Evolutionary conservation across 2,113 vertebrate genomes (phyloP).

Genomic region (Gymnobelideus leadbeateri): DNA sequence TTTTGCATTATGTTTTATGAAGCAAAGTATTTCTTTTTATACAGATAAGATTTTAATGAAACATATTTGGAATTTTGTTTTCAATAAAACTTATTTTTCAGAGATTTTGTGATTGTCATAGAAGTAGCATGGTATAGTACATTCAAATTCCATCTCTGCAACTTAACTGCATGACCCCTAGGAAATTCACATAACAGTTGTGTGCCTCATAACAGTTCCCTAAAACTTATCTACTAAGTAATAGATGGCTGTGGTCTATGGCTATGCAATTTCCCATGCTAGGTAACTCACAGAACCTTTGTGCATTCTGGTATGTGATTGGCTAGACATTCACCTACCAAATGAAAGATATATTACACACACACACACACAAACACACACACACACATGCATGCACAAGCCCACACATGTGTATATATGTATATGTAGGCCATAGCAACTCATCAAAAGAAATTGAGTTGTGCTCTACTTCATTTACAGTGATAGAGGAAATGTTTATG

Average conservation of each 20-base stretch:
- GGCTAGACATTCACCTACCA: background rate
- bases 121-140: background rate
- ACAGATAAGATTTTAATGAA: conserved; percentile 58
- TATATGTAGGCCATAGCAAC: no score
- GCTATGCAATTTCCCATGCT: background rate
- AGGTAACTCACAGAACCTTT: background rate
- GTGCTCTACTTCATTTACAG: background rate
- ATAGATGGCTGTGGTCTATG: background rate
- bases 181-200: background rate
- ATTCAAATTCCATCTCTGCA: background rate
- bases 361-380: background rate
- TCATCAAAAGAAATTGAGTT: no score
- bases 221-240: background rate
- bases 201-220: background rate
- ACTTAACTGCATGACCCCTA: background rate
- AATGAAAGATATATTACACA: no score
- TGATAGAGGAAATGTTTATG: background rate
- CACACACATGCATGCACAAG: background rate
- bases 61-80: conserved; percentile 38
- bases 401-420: no score
- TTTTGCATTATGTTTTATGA: background rate
- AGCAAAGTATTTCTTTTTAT: conserved; percentile 13
- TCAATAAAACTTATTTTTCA: conserved; percentile 14
- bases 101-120: conserved; percentile 35
- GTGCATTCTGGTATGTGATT: background rate